Conservation (phyloP, 2,888 invertebrate genomes). For the Stratiomys singularior region DNA sequence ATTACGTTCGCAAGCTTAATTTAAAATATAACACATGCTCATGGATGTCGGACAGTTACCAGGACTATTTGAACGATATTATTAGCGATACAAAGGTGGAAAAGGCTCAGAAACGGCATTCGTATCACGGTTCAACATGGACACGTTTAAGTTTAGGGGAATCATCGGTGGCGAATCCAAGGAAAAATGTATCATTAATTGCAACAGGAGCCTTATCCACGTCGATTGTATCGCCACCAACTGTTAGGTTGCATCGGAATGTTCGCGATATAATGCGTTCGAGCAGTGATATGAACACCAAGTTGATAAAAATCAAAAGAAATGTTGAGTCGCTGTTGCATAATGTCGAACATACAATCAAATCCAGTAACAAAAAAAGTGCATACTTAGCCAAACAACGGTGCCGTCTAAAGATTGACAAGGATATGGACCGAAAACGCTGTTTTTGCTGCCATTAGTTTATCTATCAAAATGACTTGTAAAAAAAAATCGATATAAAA, state of each 20-base stretch:
- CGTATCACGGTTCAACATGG: not conserved
- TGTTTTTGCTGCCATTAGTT: constrained; percentile 37
- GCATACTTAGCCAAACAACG: constrained; percentile 16
- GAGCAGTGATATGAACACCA: constrained; percentile 47
- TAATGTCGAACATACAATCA: constrained; percentile 47
- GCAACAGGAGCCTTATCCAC: not conserved
- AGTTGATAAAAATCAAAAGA: constrained; percentile 49
- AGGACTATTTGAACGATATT: constrained; percentile 41
- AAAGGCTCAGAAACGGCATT: not conserved
- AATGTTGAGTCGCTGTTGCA: constrained; percentile 47
- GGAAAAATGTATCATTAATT: not conserved
- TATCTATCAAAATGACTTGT: not conserved
- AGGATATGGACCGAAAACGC: constrained; percentile 2
- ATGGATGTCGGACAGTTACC: constrained; percentile 45
- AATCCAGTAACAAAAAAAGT: constrained; percentile 23
- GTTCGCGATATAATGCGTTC: constrained; percentile 42
- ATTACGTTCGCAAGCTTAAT: constrained; percentile 47
- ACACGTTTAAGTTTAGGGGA: not conserved
- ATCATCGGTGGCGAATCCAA: not conserved
- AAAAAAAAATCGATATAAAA: too few species aligned
- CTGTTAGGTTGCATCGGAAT: constrained; percentile 33
- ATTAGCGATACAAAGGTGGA: not conserved
- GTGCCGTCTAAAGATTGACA: constrained; percentile 25
- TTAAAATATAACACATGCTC: constrained; percentile 45
- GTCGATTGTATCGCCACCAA: not conserved